A percentile compares a stretch with the other conserved stretches of the same genome.
Evolutionary conservation across 2,797 vertebrate genomes (phyloP).

Genomic region (Salarias fasciatus): DNA sequence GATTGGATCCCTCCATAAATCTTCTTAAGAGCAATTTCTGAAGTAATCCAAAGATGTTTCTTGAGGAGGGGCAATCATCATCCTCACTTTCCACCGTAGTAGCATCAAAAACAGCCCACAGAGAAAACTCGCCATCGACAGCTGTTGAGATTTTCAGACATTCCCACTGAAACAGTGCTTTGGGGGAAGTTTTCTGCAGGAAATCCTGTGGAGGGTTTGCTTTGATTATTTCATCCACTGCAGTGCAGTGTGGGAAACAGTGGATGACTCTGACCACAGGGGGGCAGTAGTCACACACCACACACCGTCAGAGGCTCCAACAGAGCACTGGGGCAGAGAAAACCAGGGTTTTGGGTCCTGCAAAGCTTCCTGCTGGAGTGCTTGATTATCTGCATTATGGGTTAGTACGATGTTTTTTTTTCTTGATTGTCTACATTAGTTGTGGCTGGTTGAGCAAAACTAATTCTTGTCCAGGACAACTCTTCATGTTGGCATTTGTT

Average conservation of each 20-base stretch:
- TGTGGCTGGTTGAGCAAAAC: neutral
- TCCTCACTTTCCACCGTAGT: no score
- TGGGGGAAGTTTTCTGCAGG: no score
- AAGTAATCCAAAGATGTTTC: no score
- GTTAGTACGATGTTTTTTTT: conserved; percentile 10
- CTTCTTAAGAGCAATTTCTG: no score
- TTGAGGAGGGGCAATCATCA: no score
- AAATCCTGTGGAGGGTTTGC: no score
- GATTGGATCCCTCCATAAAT: no score
- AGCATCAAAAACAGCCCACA: no score
- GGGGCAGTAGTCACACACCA: conserved; percentile 70
- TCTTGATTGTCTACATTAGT: conserved; percentile 7
- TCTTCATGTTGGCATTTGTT: no score
- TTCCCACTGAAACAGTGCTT: neutral
- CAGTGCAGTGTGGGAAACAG: conserved; percentile 15
- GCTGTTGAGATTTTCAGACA: no score
- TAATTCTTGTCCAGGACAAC: no score
- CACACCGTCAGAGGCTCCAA: neutral
- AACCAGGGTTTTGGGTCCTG: conserved; percentile 29
- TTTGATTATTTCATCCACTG: conserved; percentile 7
- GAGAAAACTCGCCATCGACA: no score
- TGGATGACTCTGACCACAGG: conserved; percentile 47
- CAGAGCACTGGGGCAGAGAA: conserved; percentile 46
- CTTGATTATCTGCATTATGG: neutral
- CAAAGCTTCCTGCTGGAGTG: conserved; percentile 6